Percentiles rank a stretch among this genome's conserved stretches.
These are phyloP conservation scores for Poecilus cupreus DNA, from an alignment of 2,888 invertebrate species.

Conservation along the genomic window DNA sequence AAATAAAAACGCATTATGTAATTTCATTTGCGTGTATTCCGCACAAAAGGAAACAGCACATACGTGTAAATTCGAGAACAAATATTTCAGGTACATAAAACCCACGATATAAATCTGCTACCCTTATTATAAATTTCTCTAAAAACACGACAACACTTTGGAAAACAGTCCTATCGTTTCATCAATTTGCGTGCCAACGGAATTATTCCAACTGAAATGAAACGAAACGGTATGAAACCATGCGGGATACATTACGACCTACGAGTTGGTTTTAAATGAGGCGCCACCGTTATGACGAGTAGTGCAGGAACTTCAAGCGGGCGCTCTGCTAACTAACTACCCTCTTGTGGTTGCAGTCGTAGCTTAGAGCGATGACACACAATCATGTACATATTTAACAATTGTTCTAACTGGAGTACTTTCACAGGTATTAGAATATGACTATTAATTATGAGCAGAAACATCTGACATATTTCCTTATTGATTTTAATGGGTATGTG, in stretches of 20 bases:
- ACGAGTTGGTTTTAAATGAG: not conserved
- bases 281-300: conserved; percentile 6
- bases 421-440: not conserved
- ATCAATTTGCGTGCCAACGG: conserved; percentile 34
- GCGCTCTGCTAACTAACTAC: too few relatives aligned
- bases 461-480: too few relatives aligned
- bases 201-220: conserved; percentile 23
- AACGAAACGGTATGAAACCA: conserved; percentile 15
- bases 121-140: conserved; percentile 41
- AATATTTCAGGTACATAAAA: conserved; percentile 32
- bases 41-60: conserved; percentile 20
- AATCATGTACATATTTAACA: not conserved
- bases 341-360: not conserved
- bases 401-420: not conserved
- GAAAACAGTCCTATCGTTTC: conserved; percentile 24
- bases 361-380: not conserved
- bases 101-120: conserved; percentile 24
- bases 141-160: conserved; percentile 1
- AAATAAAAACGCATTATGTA: conserved; percentile 1
- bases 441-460: not conserved
- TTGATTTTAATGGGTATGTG: too few relatives aligned
- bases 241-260: conserved; percentile 13
- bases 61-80: conserved; percentile 42
- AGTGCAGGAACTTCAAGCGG: not conserved
- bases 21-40: not conserved